Percentiles rank a stretch among this genome's conserved stretches.
Conservation (phyloP, 2,888 invertebrate species). For the Agapostemon virescens region DNA sequence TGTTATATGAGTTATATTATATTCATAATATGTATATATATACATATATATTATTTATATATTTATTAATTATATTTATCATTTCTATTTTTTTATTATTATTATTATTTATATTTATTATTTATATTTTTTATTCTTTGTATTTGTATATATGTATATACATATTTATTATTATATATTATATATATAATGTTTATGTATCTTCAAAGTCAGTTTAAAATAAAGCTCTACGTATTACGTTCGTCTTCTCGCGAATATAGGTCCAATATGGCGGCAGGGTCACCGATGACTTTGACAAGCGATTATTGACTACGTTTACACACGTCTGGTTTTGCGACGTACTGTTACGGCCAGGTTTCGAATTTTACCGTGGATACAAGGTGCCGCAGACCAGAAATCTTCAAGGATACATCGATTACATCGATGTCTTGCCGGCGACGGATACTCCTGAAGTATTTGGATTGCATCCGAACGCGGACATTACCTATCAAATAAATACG, state of each 20-base stretch:
- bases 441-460: constrained; percentile 98
- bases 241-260: constrained; percentile 53
- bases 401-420: constrained; percentile 91
- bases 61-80: too few species aligned
- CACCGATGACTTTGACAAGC: constrained; percentile 98
- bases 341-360: constrained; percentile 92
- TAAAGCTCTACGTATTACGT: neutral
- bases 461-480: constrained; percentile 97
- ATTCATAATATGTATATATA: too few species aligned
- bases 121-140: too few species aligned
- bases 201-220: neutral
- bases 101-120: too few species aligned
- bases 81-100: too few species aligned
- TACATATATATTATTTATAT: too few species aligned
- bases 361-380: constrained; percentile 96
- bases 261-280: constrained; percentile 93
- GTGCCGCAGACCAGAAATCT: constrained; percentile 92
- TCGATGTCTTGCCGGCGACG: constrained; percentile 90
- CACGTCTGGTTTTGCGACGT: constrained; percentile 97
- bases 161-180: too few species aligned
- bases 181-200: too few species aligned
- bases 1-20: too few species aligned
- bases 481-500: constrained; percentile 98
- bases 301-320: constrained; percentile 94
- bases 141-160: too few species aligned